Percentiles rank a stretch among this genome's conserved stretches.
These are phyloP conservation scores for Macaria notata DNA, from an alignment of 2,888 invertebrate species.

Conservation along the genomic window DNA sequence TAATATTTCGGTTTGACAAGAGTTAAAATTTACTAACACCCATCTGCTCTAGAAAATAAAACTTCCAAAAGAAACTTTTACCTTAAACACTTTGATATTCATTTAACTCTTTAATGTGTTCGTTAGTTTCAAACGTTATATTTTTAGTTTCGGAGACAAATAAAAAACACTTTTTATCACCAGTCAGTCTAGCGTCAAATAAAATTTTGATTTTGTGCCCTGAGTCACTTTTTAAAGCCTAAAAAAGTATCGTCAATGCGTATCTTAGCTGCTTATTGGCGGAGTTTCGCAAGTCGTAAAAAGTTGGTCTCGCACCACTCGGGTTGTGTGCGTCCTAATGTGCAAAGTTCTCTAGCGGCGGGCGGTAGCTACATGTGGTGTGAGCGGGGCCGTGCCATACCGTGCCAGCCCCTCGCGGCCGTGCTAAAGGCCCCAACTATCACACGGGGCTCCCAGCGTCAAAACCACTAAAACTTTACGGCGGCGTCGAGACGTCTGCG, in stretches of 20 bases:
- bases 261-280: slow-evolving; percentile 12
- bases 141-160: neutral
- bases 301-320: slow-evolving; percentile 13
- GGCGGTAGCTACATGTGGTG: slow-evolving; percentile 66
- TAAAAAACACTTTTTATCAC: neutral
- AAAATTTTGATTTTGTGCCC: neutral
- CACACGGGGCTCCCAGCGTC: slow-evolving; percentile 72
- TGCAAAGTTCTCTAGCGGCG: slow-evolving; percentile 58
- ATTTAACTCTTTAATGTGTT: no score
- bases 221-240: neutral
- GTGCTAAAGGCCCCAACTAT: slow-evolving; percentile 70
- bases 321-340: slow-evolving; percentile 38
- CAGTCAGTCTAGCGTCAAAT: neutral
- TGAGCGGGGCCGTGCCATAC: slow-evolving; percentile 72
- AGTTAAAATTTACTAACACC: no score
- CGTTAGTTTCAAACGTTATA: neutral
- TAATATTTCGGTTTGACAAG: no score
- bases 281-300: slow-evolving; percentile 18
- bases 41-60: no score
- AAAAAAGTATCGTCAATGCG: slow-evolving; percentile 1
- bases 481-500: slow-evolving; percentile 53
- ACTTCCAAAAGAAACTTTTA: no score
- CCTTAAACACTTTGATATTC: no score
- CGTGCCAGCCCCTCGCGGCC: slow-evolving; percentile 69
- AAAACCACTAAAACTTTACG: slow-evolving; percentile 72